Evolutionary conservation across 2,797 vertebrate species (phyloP), one percentile per base, ranked within the genome.

Genomic region (Sciurus vulgaris): DNA sequence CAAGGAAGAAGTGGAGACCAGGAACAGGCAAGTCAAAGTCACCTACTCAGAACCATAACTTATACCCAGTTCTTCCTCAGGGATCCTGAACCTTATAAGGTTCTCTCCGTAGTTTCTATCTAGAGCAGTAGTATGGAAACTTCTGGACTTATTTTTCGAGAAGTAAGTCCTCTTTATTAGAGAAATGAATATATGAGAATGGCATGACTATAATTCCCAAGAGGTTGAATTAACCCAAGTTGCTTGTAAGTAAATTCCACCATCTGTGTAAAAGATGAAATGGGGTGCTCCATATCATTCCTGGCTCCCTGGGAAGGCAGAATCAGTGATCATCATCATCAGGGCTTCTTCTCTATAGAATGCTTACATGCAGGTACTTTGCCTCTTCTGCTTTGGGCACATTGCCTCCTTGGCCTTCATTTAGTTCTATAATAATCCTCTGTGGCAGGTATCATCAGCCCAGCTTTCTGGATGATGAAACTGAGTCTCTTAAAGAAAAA

Each of bases 91-190:
- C 18, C n/a, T 56, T 56, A 22, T 56, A 54, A 35, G 47, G 2
- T 33, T 56, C 26, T 93, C 33, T 33, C n/a, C 20, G 9, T 5
- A 81, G 10, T 20, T 56, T 56, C 20, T 30, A 0, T 17, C 51
- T 33, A 67, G 10, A 38, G 11, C 63, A 59, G 26, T 20, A 70
- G 26, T 33, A 14, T 33, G 63, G 59, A 76, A 5, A 5, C n/a
- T 88, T 86, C 83, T 92, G 74, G 56, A 22, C 56, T 86, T 95
- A 24, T 5, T 74, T 87, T 89, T 47, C 54, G 35, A 65, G 59
- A 26, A 61, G 12, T 33, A 38, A 81, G 24, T 10, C 20, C 30
- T 56, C 17, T 74, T 89, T 30, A 7, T 28, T 35, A n/a, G 49
- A 41, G 22, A 73, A 54, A 65, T 4, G 1, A 38, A 61, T 47